phyloP scores from a whole-genome alignment of 23 tunicate species.

The Halocynthia roretzi region DNA sequence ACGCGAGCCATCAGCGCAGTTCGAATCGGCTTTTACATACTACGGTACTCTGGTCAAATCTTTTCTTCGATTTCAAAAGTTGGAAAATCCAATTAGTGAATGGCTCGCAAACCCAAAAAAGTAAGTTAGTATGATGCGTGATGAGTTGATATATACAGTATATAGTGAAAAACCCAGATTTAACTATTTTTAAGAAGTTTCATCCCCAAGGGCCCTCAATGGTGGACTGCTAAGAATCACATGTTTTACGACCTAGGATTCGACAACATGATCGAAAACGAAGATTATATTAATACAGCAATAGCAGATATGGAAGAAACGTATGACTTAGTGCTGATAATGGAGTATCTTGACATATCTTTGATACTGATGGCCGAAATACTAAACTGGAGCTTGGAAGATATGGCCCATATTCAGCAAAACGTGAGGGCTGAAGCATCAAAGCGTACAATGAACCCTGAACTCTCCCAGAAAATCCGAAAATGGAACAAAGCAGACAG shows the following conservation, averaged over 20 bases:
- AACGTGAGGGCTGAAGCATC: constrained; percentile 19
- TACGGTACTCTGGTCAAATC: too few species aligned
- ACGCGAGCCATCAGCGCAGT: too few species aligned
- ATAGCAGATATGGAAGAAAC: constrained; percentile 27
- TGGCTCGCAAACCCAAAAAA: too few species aligned
- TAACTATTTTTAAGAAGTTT: background rate
- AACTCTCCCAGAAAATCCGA: constrained; percentile 6
- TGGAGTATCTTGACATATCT: constrained; percentile 49
- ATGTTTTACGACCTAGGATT: constrained; percentile 51
- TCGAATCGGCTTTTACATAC: too few species aligned
- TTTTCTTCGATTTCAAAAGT: too few species aligned
- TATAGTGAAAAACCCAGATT: background rate
- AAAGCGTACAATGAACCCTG: background rate
- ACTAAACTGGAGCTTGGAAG: constrained; percentile 26
- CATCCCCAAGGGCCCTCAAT: background rate
- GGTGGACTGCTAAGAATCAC: constrained; percentile 58
- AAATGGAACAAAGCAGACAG: constrained; percentile 48
- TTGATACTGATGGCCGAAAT: constrained; percentile 40
- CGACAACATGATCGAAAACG: constrained; percentile 30
- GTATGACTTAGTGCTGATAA: constrained; percentile 40
- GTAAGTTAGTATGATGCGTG: too few species aligned
- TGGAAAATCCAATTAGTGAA: too few species aligned
- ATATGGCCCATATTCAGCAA: constrained; percentile 9
- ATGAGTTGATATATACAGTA: too few species aligned
- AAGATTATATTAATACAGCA: constrained; percentile 22